Base-by-base conservation (phyloP, 1,140 invertebrate species). In the Psix sp. region DNA sequence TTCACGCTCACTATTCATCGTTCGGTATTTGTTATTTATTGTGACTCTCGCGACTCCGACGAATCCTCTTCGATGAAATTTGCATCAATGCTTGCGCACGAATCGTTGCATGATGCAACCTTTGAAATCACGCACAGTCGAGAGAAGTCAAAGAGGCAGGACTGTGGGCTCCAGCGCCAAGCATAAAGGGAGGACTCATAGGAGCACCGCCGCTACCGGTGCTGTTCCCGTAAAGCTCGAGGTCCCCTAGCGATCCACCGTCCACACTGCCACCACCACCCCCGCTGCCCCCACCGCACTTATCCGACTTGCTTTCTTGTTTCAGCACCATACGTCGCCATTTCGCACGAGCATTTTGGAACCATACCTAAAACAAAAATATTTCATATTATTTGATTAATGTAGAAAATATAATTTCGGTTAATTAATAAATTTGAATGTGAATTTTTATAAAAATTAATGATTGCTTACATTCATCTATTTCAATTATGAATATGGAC, bases 311-410 rank as follows among this genome's bases (percentile, higher is more conserved):
- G 80, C 91, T 92, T 77, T 94, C 93, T 78, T 94, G 92, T 81
- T 95, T 96, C 78, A 95, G 90, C 86, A 96, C 92, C 91, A 96
- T 96, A 70, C 97, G 91, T 77, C 97, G 91, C 94, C 96, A 98
- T 90, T 99, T 99, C 76, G 97, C 97, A 43, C 97, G 89, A 15
- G 96, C 96, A 86, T 99, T 99, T 90, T 99, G 97, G 89, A 99
- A 99, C 97, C 97, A 99, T 42, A 99, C 97, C 97, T 99, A 90
- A 29, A 76, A 76, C 76, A 46, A 59, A 51, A 24, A n/a, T 13
- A n/a, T n/a, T n/a, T n/a, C n/a, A n/a, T n/a, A n/a, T n/a, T n/a
- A n/a, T n/a, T n/a, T n/a, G n/a, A n/a, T n/a, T n/a, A n/a, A n/a
- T n/a, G n/a, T n/a, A n/a, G n/a, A n/a, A n/a, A n/a, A n/a, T n/a